These are phyloP conservation scores for Sylvilagus bachmani DNA, from an alignment of 2,113 vertebrate species.

Conservation along the genomic window DNA sequence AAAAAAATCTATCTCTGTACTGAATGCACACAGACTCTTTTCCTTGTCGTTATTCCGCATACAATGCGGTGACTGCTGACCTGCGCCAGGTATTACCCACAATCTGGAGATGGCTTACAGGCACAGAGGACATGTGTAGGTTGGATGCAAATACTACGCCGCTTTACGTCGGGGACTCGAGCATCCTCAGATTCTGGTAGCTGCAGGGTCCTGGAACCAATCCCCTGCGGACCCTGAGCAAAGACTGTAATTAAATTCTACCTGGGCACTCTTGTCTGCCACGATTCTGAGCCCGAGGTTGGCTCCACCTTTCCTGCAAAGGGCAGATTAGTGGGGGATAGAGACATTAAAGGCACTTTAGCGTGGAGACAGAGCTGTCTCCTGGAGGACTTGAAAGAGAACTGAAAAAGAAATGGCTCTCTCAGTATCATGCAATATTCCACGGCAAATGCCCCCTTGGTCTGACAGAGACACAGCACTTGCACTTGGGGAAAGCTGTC, in stretches of 20 bases:
- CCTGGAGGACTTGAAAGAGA: not conserved
- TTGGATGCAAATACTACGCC: not conserved
- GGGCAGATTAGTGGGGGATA: not conserved
- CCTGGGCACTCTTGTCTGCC: not conserved
- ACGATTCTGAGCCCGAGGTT: not conserved
- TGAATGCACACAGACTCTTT: not conserved
- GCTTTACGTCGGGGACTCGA: too few species aligned
- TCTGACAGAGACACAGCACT: not conserved
- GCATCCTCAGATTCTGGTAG: not conserved
- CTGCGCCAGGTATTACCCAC: too few species aligned
- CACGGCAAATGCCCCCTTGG: accelerated
- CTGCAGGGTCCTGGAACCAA: not conserved
- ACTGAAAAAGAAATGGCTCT: not conserved
- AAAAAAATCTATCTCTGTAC: not conserved
- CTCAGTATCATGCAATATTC: accelerated
- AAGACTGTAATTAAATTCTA: not conserved
- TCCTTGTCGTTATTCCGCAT: not conserved
- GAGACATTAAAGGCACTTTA: not conserved
- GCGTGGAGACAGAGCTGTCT: not conserved
- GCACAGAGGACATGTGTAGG: not conserved
- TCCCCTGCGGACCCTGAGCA: not conserved
- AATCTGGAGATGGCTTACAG: not conserved
- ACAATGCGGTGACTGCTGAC: too few species aligned
- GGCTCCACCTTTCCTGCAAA: not conserved
- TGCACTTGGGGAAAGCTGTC: not conserved